Percentiles rank a stretch among this genome's conserved stretches.
Evolutionary conservation across 1,140 invertebrate genomes (phyloP).

Genomic region (Pygmarrhopalites habei): DNA sequence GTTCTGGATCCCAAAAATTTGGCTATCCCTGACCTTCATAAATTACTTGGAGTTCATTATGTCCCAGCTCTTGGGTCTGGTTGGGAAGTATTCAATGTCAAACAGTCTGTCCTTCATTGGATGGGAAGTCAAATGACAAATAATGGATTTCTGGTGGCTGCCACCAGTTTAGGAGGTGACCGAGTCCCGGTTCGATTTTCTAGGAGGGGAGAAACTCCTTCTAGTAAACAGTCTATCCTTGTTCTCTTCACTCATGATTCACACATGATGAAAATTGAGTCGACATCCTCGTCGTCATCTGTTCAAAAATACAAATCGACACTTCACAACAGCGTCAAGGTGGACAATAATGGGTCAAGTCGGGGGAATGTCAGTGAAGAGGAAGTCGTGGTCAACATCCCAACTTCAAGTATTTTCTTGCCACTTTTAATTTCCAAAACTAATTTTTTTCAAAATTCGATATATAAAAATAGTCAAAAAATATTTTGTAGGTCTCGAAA

Average conservation of each 20-base stretch:
- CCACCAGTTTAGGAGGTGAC: constrained; percentile 37
- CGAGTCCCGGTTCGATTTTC: constrained; percentile 41
- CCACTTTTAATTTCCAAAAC: not conserved
- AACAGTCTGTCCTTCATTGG: constrained; percentile 47
- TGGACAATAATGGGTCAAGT: not conserved
- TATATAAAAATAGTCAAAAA: too few relatives aligned
- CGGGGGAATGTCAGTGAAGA: not conserved
- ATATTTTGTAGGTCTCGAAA: constrained; percentile 37
- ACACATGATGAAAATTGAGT: not conserved
- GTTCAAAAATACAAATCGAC: not conserved
- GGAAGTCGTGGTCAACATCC: constrained; percentile 5
- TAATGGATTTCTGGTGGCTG: constrained; percentile 40
- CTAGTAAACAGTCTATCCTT: constrained; percentile 37
- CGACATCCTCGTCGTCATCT: too few relatives aligned
- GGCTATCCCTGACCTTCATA: constrained; percentile 46
- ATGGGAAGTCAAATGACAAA: constrained; percentile 43
- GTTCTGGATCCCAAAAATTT: constrained; percentile 47
- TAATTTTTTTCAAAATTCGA: not conserved
- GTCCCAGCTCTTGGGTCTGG: constrained; percentile 50
- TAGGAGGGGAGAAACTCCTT: constrained; percentile 18
- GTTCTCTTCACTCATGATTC: constrained; percentile 39
- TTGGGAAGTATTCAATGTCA: constrained; percentile 55
- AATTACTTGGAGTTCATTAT: constrained; percentile 49
- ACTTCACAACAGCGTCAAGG: not conserved
- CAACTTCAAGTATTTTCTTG: constrained; percentile 32